These are phyloP conservation scores for Asbolus verrucosus DNA, from an alignment of 1,140 invertebrate genomes.

Conservation along the genomic window DNA sequence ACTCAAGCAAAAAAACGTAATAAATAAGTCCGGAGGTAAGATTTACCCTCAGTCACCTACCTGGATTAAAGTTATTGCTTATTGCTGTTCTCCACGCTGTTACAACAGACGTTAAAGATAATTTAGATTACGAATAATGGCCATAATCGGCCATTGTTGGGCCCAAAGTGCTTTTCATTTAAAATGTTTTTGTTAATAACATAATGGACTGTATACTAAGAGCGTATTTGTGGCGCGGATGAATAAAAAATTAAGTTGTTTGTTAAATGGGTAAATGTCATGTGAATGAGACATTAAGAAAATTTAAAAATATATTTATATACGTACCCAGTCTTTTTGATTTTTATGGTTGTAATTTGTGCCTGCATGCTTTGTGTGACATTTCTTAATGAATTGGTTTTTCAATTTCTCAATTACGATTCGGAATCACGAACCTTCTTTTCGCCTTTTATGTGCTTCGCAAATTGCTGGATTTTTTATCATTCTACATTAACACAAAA, in stretches of 20 bases:
- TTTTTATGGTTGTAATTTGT: constrained; percentile 15
- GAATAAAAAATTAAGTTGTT: constrained; percentile 51
- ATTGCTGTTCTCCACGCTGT: constrained; percentile 51
- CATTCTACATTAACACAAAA: too few relatives aligned
- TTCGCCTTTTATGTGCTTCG: too few relatives aligned
- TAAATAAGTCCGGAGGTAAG: constrained; percentile 48
- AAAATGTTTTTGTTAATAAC: constrained; percentile 50
- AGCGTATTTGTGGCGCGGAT: constrained; percentile 46
- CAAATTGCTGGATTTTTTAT: too few relatives aligned
- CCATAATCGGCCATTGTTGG: constrained; percentile 52
- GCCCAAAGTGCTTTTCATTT: constrained; percentile 49
- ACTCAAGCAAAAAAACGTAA: constrained; percentile 18
- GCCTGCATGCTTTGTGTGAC: too few relatives aligned
- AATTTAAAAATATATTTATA: constrained; percentile 35
- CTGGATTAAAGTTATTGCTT: constrained; percentile 50
- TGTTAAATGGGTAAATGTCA: constrained; percentile 46
- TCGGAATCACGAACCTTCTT: too few relatives aligned
- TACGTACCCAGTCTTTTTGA: not conserved
- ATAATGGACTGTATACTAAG: constrained; percentile 42
- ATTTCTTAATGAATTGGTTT: constrained; percentile 7
- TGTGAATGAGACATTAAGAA: constrained; percentile 47
- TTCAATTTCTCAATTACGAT: too few relatives aligned
- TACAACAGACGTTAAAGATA: constrained; percentile 52
- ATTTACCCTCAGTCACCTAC: constrained; percentile 45
- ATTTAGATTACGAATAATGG: constrained; percentile 54